Base-by-base conservation (phyloP, 1,140 invertebrate species). In the Drosophila pruinosa region DNA sequence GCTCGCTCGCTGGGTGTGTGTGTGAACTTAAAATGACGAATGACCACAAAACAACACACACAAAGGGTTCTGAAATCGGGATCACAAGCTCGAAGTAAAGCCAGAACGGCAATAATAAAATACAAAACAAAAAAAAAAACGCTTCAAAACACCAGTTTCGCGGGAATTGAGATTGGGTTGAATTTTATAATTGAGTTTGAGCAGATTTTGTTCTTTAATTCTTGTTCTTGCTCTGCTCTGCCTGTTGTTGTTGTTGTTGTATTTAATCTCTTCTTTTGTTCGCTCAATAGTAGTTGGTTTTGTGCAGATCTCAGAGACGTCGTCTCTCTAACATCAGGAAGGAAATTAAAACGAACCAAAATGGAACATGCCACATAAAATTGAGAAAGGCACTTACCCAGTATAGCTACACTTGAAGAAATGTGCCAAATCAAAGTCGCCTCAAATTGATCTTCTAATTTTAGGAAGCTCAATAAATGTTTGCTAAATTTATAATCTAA, bases 101-200 rank as follows among this genome's bases (percentile, higher is more conserved):
- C 68, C 71, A 82, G 78, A 74, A 77, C 43, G 75, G 82, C 82
- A 86, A 86, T 78, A 75, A 88, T 86, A 69, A 65, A 67, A 59
- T 45, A 62, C 22, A 48, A 31, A 36, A 48, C 31, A 48, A 38
- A 21, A 12, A 31, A 24, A 12, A 38, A 15, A 54, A 56, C 39
- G 10, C 26, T 24, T 31, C 34, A 65, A 63, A 75, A 61, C 59
- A 56, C 48, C 56, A 65, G 71, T 61, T 82, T 82, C 79, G 71
- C 79, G 61, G 56, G 71, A 83, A 82, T 72, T 83, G 75, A 75
- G 79, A 82, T 83, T 78, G 79, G 79, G 71, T 72, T 82, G 75
- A 83, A 82, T 77, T 89, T 89, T 89, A 79, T 75, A 77, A 78
- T 88, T 88, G 77, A 88, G 82, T 85, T 75, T 70, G 72, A 88